These are phyloP conservation scores for Linyphia triangularis DNA, from an alignment of 2,888 invertebrate genomes.

Conservation along the genomic window DNA sequence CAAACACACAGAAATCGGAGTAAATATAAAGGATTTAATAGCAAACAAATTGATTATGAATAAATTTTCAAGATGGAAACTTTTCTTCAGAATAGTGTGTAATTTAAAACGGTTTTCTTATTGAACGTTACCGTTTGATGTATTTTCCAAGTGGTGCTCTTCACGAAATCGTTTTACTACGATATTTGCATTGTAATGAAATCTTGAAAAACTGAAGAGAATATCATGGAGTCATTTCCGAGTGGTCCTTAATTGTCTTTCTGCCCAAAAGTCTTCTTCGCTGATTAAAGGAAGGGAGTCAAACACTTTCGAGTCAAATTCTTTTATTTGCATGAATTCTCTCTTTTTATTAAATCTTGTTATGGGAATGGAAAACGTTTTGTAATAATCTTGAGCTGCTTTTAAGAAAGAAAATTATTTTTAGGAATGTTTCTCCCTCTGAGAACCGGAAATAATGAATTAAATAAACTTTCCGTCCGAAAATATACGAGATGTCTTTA, in stretches of 20 bases:
- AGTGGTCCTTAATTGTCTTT: slow-evolving; percentile 35
- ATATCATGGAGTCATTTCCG: not conserved
- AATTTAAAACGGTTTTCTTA: no score
- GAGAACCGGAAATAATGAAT: not conserved
- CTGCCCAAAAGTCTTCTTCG: slow-evolving; percentile 1
- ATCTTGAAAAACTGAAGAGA: slow-evolving; percentile 30
- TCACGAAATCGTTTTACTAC: slow-evolving; percentile 4
- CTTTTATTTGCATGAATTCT: not conserved
- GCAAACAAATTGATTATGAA: no score
- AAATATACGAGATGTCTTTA: not conserved
- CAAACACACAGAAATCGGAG: no score
- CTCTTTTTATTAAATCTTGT: slow-evolving; percentile 22
- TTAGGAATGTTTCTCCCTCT: not conserved
- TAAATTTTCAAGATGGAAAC: no score
- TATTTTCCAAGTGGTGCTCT: slow-evolving; percentile 1
- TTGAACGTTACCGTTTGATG: not conserved
- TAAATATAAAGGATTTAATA: no score
- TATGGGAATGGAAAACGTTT: slow-evolving; percentile 15
- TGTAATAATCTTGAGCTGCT: slow-evolving; percentile 4
- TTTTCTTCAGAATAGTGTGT: no score
- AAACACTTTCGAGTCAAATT: slow-evolving; percentile 29
- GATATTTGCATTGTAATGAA: slow-evolving; percentile 62
- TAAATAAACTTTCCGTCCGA: not conserved
- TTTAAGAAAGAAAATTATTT: slow-evolving; percentile 26
- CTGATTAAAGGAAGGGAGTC: slow-evolving; percentile 46